Percentiles rank a stretch among this genome's conserved stretches.
These are phyloP conservation scores for Megalops atlanticus DNA, from an alignment of 2,113 vertebrate species.

Conservation along the genomic window DNA sequence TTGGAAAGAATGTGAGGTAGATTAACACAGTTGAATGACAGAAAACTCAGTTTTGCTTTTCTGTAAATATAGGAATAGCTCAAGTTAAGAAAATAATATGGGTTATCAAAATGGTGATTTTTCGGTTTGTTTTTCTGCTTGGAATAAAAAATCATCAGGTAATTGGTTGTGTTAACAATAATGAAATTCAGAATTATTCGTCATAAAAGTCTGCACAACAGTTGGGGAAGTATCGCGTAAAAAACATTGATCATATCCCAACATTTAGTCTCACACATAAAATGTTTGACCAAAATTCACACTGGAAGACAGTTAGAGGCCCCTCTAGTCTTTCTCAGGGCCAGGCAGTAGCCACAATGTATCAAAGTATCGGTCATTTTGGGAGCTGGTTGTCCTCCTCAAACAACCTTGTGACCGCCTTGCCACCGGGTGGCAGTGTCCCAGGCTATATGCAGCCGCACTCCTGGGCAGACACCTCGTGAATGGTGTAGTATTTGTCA, in stretches of 20 bases:
- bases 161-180: background rate
- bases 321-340: background rate
- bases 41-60: background rate
- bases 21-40: constrained; percentile 28
- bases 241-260: constrained; percentile 28
- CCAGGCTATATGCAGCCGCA: constrained; percentile 83
- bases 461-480: constrained; percentile 86
- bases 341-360: background rate
- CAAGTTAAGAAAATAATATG: background rate
- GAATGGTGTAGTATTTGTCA: constrained; percentile 84
- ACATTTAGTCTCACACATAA: constrained; percentile 2
- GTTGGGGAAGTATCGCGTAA: constrained; percentile 21
- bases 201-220: constrained; percentile 13
- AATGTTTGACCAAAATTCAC: background rate
- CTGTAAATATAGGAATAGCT: no score
- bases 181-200: background rate
- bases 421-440: background rate
- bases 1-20: constrained; percentile 49
- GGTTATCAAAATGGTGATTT: background rate
- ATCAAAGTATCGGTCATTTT: no score
- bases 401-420: background rate
- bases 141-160: background rate
- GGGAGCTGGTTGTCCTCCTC: background rate
- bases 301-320: background rate
- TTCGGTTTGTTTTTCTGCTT: constrained; percentile 1